Base-by-base conservation (phyloP, 2,888 invertebrate species). In the Trichogramma dendrolimi region DNA sequence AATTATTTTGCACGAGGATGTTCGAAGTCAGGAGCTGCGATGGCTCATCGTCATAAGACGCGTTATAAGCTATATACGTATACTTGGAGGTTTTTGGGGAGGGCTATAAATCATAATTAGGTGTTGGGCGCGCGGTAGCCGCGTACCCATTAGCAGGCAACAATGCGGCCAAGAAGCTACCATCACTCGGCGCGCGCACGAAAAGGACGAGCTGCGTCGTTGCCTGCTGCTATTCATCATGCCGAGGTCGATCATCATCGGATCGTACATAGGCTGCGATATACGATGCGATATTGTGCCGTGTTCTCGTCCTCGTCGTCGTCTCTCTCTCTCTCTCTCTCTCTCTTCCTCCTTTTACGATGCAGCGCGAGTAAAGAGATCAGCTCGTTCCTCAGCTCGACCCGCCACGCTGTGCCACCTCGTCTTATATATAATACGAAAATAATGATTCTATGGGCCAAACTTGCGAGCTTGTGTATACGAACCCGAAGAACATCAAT, bases 81-180 rank as follows among this genome's bases (percentile, higher is more conserved):
- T 27, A 27, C 27, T 27, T 27, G 27, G 27, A 27, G 27, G 27
- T 27, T 27, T 27, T 27, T 2, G 27, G 27, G 46, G 67, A 64
- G 67, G 70, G 72, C 74, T 71, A 75, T 75, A 74, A 75, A 75
- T 75, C 75, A 75, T 75, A 75, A 75, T 75, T 75, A 75, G 74
- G 72, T 70, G 71, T 70, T 68, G 65, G 68, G 70, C 67, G 62
- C 70, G 71, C 73, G 71, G 75, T 74, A 74, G 75, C 72, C 68
- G 68, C 68, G 69, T 68, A 72, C 71, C 74, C 74, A 75, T 75
- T 75, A 75, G 73, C 71, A 70, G 27, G 69, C 75, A 74, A 75
- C 75, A 75, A 74, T 74, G 70, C 73, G 66, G 63, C 66, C 62
- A 53, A 60, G 56, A 48, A 27, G 27, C 27, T 27, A 27, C 27